Evolutionary conservation across 1,140 invertebrate genomes (phyloP), one percentile per base, ranked within the genome.

Genomic region (Euglossa dilemma): DNA sequence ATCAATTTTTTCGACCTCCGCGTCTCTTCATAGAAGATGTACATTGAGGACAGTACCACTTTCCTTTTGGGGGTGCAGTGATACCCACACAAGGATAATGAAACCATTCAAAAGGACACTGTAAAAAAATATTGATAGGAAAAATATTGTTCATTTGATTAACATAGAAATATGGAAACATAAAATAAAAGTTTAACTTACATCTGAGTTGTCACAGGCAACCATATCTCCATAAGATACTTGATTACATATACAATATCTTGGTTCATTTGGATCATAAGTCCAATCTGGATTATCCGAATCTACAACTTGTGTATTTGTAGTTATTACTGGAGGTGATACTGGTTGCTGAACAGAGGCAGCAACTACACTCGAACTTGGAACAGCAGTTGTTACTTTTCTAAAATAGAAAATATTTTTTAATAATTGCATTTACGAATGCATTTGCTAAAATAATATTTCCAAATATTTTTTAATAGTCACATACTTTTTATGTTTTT

Each of bases 201-300:
- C 97, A 92, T 98, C 97, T 93, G 98, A 97, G 95, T 99, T 99
- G 95, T 99, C 99, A 95, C 99, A 99, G 76, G 98, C 99, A 74
- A 99, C 98, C 99, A 99, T 99, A 91, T 99, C 98, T 16, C 99
- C 99, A 93, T 99, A 99, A 2, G 98, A 99, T 52, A 99, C 98
- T 95, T 99, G 98, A 95, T 99, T 99, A 94, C 99, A 99, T 89
- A 99, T 96, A 94, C 99, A 99, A 93, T 99, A 99, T 88, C 98
- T 96, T 18, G 98, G 98, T 94, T 99, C 98, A 91, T 98, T 98
- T 6, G 98, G 97, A 95, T 98, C 98, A 87, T 97, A 97, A 0
- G 96, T 96, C 97, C 97, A 98, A 87, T 98, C 97, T 36, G 94
- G 93, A 91, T 95, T 95, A 77, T 95, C 95, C 18, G 93, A 47